phyloP scores from a whole-genome alignment of 2,797 vertebrate genomes.

The Paedocypris micromegethes region DNA sequence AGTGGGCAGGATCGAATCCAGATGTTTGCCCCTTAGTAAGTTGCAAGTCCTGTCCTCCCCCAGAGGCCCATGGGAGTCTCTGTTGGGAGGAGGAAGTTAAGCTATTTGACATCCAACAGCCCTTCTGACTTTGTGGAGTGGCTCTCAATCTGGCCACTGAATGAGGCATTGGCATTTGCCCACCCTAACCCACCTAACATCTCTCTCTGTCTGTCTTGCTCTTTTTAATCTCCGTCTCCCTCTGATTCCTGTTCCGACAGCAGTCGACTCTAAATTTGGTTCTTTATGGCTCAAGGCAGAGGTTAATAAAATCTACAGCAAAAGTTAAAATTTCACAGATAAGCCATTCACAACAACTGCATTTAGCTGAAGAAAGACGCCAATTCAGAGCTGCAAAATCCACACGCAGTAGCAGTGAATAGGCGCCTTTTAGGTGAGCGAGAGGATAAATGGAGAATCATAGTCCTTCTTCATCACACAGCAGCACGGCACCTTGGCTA shows the following conservation, averaged over 20 bases:
- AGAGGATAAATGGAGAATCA: conserved; percentile 90
- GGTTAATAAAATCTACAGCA: conserved; percentile 94
- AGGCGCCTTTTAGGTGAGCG: conserved; percentile 86
- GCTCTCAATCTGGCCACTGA: conserved; percentile 10
- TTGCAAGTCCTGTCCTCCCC: conserved; percentile 22
- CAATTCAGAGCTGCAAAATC: conserved; percentile 88
- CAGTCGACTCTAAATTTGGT: conserved; percentile 50
- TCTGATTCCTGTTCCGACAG: conserved; percentile 52
- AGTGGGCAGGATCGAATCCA: conserved; percentile 51
- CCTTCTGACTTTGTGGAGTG: conserved; percentile 19
- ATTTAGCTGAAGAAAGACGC: conserved; percentile 92
- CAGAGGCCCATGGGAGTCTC: conserved; percentile 11
- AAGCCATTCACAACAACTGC: conserved; percentile 95
- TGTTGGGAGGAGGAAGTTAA: conserved; percentile 11
- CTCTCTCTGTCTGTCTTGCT: background rate
- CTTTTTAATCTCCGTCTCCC: conserved; percentile 13
- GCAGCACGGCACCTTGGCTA: conserved; percentile 72
- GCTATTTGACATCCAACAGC: conserved; percentile 35
- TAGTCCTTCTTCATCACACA: conserved; percentile 81
- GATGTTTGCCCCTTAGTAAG: conserved; percentile 47
- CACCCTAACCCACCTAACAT: background rate
- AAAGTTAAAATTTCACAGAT: conserved; percentile 98
- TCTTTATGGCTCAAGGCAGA: conserved; percentile 77
- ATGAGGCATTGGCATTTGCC: conserved; percentile 1
- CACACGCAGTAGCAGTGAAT: conserved; percentile 87